Evolutionary conservation across 2,113 vertebrate species (phyloP), one percentile per base, ranked within the genome.

Genomic region (Caranx ignobilis): DNA sequence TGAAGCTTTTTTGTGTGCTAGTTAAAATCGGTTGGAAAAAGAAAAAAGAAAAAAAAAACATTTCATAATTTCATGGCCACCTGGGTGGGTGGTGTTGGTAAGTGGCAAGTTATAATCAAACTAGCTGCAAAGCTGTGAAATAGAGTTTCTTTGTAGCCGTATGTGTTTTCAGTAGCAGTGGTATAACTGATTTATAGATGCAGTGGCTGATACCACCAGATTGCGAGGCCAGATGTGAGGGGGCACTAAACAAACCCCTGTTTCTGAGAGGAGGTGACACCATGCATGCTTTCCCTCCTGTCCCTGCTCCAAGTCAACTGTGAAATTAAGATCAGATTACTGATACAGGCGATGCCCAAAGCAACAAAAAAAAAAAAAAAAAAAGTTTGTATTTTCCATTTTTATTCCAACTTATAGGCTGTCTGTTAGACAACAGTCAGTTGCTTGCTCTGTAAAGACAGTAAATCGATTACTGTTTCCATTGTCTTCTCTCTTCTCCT

Each of bases 311-410:
- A 90, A 92, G 86, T 89, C 88, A 92, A 84, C 88, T 94, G 94
- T 93, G 91, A 94, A 94, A 94, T 94, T 92, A 92, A 86, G 90
- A 92, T 88, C 84, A 82, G 69, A 87, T 89, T 86, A 86, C 84
- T 73, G 88, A 89, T 86, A 87, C 71, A 79, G 71, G 81, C 72
- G 57, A 82, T 70, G 75, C 85, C 82, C 68, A 34, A 71, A 83
- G 74, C 75, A 81, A 86, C 1, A 26, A 26, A 26, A 26, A 26
- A 26, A 26, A 26, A 26, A 26, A 26, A 26, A 26, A 26, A 26
- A 78, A 81, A 83, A 86, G 79, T 87, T 90, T 74, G 56, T 75
- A 84, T 88, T 81, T 85, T 77, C 16, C 66, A 78, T 89, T 84
- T 85, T 87, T 85, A 87, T 89, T 91, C 57, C 67, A 87, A 92